Evolutionary conservation across 2,797 vertebrate species (phyloP).

Genomic region (Petrocephalus schoutedeni): DNA sequence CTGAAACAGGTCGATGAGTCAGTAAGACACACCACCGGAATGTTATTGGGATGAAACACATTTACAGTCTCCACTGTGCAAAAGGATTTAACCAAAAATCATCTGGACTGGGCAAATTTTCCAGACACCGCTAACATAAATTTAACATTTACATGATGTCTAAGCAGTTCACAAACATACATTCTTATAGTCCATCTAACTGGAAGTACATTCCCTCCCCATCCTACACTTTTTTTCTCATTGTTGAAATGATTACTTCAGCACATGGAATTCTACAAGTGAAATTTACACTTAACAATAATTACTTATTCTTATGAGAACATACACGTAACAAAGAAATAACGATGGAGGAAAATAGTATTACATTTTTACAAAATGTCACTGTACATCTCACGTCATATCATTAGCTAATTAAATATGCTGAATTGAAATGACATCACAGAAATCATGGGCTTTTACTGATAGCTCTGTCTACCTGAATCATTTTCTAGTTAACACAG

Average conservation of each 20-base stretch:
- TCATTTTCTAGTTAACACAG: not conserved
- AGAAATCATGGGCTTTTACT: not conserved
- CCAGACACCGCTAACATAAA: not conserved
- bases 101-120: not conserved
- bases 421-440: not conserved
- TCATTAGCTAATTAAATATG: not conserved
- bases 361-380: not conserved
- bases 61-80: not conserved
- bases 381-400: not conserved
- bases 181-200: not conserved
- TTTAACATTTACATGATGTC: not conserved
- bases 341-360: slow-evolving; percentile 2
- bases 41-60: not conserved
- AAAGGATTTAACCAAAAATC: not conserved
- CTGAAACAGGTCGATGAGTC: not conserved
- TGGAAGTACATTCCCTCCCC: not conserved
- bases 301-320: not conserved
- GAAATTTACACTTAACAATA: not conserved
- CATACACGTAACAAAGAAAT: not conserved
- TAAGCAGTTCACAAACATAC: not conserved
- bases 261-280: not conserved
- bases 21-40: not conserved
- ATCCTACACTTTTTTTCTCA: not conserved
- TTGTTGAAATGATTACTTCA: not conserved
- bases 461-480: not conserved